Evolutionary conservation across 1,140 invertebrate genomes (phyloP).

Genomic region (Eueides isabella): DNA sequence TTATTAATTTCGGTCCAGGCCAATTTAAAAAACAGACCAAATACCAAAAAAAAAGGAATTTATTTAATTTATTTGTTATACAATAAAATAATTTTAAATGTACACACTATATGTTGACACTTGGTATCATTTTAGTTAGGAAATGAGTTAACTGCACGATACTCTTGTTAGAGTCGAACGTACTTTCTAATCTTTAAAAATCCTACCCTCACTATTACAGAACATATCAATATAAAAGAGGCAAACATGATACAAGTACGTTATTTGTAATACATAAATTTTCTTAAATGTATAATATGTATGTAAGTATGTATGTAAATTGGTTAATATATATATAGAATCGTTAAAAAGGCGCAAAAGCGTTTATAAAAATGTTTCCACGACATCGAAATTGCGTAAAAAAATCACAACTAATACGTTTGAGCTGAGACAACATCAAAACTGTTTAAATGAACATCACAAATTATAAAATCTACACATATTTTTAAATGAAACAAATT

Average conservation of each 20-base stretch:
- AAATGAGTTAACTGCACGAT: too few species aligned
- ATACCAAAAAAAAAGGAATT: too few species aligned
- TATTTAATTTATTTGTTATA: too few species aligned
- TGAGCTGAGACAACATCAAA: slow-evolving; percentile 65
- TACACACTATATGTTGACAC: too few species aligned
- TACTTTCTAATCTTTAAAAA: too few species aligned
- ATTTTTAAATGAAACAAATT: too few species aligned
- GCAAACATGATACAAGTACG: slow-evolving; percentile 1
- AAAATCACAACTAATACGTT: slow-evolving; percentile 67
- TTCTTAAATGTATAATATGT: slow-evolving; percentile 26
- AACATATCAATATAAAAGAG: not conserved
- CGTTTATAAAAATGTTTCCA: slow-evolving; percentile 70
- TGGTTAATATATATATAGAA: slow-evolving; percentile 42
- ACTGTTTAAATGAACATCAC: slow-evolving; percentile 35
- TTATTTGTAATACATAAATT: not conserved
- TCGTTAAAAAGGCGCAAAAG: slow-evolving; percentile 74
- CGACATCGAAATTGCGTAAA: slow-evolving; percentile 70
- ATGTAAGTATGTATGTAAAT: slow-evolving; percentile 24
- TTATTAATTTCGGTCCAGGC: too few species aligned
- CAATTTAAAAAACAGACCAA: too few species aligned
- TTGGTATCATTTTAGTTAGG: too few species aligned
- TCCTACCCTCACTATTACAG: too few species aligned
- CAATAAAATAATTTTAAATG: too few species aligned
- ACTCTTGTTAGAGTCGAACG: too few species aligned
- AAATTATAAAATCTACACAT: slow-evolving; percentile 13